These are phyloP conservation scores for Augiades crinisus DNA, from an alignment of 2,888 invertebrate species.

Conservation along the genomic window DNA sequence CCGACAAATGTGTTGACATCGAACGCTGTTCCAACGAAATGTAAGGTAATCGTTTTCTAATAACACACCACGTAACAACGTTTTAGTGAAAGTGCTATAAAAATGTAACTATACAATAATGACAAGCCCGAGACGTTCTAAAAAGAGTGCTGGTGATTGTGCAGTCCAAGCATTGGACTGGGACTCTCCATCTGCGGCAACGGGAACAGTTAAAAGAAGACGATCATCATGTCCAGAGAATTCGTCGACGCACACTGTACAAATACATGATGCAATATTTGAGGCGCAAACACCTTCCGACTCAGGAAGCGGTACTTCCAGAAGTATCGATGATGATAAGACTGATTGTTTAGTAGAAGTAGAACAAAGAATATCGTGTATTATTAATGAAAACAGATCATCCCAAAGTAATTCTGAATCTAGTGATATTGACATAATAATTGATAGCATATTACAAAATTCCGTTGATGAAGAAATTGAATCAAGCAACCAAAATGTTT, in stretches of 20 bases:
- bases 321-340: constrained; percentile 61
- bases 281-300: constrained; percentile 70
- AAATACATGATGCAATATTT: constrained; percentile 54
- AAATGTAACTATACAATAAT: constrained; percentile 62
- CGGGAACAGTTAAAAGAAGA: constrained; percentile 87
- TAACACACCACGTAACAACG: constrained; percentile 17
- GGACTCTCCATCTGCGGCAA: constrained; percentile 86
- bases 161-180: constrained; percentile 80
- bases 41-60: constrained; percentile 19
- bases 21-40: constrained; percentile 48
- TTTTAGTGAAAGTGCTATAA: constrained; percentile 41
- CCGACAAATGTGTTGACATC: constrained; percentile 38
- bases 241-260: constrained; percentile 42
- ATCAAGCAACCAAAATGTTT: constrained; percentile 46
- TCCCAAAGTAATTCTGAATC: constrained; percentile 73
- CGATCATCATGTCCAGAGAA: constrained; percentile 79
- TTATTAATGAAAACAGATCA: constrained; percentile 73
- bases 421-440: constrained; percentile 67
- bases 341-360: constrained; percentile 66
- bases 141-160: constrained; percentile 67
- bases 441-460: constrained; percentile 62
- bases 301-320: constrained; percentile 66
- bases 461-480: constrained; percentile 49
- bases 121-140: constrained; percentile 77
- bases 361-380: constrained; percentile 73